A percentile compares a stretch with the other conserved stretches of the same genome.
Conservation (phyloP, 2,797 vertebrate genomes). For the Fistularia commersonii region DNA sequence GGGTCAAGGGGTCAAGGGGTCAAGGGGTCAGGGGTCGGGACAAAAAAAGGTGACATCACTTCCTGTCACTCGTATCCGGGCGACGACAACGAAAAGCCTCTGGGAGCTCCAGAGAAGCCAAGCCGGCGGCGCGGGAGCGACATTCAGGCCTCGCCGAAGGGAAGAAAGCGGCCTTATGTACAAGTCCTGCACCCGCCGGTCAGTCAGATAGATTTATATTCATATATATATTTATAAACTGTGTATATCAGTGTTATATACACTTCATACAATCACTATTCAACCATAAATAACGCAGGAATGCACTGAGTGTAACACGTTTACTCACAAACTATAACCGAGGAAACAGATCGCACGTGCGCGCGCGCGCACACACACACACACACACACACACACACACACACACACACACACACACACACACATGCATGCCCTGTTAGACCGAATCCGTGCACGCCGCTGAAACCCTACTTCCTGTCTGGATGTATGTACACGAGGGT, state of each 20-base stretch:
- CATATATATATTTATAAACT: constrained; percentile 58
- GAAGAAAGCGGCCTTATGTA: constrained; percentile 51
- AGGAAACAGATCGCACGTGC: constrained; percentile 43
- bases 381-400: constrained; percentile 24
- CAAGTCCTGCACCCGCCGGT: constrained; percentile 66
- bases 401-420: no score
- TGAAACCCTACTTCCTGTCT: no score
- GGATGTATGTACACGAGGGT: no score
- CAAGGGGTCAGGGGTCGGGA: no score
- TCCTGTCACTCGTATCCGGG: no score
- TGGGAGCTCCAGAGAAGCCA: constrained; percentile 44
- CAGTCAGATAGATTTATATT: constrained; percentile 59
- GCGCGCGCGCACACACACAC: no score
- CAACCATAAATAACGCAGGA: constrained; percentile 80
- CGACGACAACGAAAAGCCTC: no score
- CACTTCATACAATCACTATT: constrained; percentile 73
- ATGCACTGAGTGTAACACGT: constrained; percentile 71
- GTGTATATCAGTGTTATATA: constrained; percentile 73
- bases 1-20: no score
- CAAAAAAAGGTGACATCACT: no score
- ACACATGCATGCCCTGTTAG: no score
- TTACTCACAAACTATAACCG: constrained; percentile 54
- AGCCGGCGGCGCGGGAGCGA: constrained; percentile 60
- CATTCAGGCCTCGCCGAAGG: constrained; percentile 55
- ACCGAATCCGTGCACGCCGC: no score